phyloP scores from a whole-genome alignment of 2,797 vertebrate species.

The Bradypodion pumilum region DNA sequence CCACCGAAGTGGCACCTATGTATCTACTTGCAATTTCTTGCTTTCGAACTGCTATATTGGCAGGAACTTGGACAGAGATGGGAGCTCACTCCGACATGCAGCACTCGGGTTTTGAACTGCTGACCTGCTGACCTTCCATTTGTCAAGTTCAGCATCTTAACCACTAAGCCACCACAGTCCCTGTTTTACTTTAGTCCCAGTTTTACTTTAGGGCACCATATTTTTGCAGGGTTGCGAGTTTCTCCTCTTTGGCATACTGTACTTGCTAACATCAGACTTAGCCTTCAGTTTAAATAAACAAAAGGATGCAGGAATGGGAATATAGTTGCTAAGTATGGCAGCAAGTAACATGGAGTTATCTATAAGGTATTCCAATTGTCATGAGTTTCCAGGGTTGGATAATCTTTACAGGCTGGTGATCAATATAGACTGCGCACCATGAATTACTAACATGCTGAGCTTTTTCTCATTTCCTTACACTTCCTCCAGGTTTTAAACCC shows the following conservation, averaged over 20 bases:
- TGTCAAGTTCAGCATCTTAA: no score
- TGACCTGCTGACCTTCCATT: no score
- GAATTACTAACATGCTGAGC: constrained; percentile 37
- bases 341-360: not conserved
- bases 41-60: no score
- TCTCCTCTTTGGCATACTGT: not conserved
- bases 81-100: no score
- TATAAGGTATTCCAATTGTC: not conserved
- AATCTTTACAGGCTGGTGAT: no score
- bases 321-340: not conserved
- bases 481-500: constrained; percentile 4
- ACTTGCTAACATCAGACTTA: not conserved
- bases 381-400: not conserved
- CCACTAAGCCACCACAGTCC: no score
- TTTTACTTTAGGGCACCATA: not conserved
- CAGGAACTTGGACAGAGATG: no score
- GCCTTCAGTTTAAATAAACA: not conserved
- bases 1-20: no score
- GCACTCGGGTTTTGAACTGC: no score
- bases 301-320: not conserved
- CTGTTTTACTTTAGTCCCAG: no score
- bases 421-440: constrained; percentile 15
- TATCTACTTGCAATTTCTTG: no score
- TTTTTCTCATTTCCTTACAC: constrained; percentile 26
- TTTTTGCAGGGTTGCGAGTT: not conserved